Evolutionary conservation across 2,888 invertebrate species (phyloP).

Genomic region (Synergus itoensis): DNA sequence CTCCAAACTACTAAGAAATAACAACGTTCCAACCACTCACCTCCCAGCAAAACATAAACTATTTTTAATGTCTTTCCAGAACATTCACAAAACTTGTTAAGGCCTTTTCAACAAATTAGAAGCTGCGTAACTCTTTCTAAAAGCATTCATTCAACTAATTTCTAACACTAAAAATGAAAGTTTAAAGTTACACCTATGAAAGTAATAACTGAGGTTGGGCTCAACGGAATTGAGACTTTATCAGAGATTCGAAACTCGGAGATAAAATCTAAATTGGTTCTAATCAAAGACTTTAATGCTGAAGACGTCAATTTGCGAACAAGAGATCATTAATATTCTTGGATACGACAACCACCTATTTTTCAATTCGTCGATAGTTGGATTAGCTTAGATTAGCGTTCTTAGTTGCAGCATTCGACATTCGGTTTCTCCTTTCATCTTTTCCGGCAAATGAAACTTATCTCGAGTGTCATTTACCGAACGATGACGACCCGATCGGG

Average conservation of each 20-base stretch:
- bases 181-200: no score
- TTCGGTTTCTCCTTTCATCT: slow-evolving; percentile 32
- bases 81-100: neutral
- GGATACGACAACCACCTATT: neutral
- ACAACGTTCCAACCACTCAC: neutral
- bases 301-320: neutral
- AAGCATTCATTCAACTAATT: neutral
- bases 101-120: neutral
- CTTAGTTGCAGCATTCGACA: neutral
- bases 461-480: slow-evolving; percentile 40
- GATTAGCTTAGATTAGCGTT: neutral
- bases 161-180: neutral
- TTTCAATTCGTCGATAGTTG: slow-evolving; percentile 22
- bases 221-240: no score
- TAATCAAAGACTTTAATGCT: neutral
- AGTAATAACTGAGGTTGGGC: no score
- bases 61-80: neutral
- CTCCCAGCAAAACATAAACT: neutral
- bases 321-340: slow-evolving; percentile 12
- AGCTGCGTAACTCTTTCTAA: neutral
- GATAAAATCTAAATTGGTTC: slow-evolving; percentile 3
- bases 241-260: neutral
- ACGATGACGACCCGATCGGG: slow-evolving; percentile 55
- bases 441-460: slow-evolving; percentile 31
- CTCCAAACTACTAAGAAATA: slow-evolving; percentile 7